A percentile compares a stretch with the other conserved stretches of the same genome.
Evolutionary conservation across 1,140 invertebrate genomes (phyloP).

Genomic region (Drosophila ironensis): DNA sequence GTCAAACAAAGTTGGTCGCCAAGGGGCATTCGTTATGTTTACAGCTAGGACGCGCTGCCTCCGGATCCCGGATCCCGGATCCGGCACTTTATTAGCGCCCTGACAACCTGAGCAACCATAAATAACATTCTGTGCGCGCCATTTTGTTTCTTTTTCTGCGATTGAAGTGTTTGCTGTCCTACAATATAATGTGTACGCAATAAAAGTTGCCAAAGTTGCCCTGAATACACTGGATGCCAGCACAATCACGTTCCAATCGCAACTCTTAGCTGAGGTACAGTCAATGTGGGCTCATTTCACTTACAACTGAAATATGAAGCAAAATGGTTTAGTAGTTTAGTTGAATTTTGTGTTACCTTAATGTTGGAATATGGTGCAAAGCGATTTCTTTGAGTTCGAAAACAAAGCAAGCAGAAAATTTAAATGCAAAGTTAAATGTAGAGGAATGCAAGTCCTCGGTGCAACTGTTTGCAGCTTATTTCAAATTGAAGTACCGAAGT

Average conservation of each 20-base stretch:
- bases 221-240: constrained; percentile 8
- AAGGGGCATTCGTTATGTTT: constrained; percentile 32
- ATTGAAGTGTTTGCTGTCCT: background rate
- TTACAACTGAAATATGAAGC: too few relatives aligned
- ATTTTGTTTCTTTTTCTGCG: constrained; percentile 29
- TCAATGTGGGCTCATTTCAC: too few relatives aligned
- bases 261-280: background rate
- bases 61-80: background rate
- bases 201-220: constrained; percentile 1
- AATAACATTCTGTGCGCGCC: constrained; percentile 64
- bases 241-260: constrained; percentile 10
- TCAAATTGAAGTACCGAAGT: too few relatives aligned
- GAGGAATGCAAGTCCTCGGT: too few relatives aligned
- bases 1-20: constrained; percentile 71
- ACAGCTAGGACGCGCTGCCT: constrained; percentile 26
- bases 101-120: constrained; percentile 68
- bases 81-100: constrained; percentile 72
- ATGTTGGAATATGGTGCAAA: too few relatives aligned
- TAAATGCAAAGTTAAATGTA: background rate
- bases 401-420: too few relatives aligned
- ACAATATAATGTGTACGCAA: constrained; percentile 8
- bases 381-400: too few relatives aligned
- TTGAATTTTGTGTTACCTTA: too few relatives aligned
- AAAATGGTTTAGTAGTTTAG: too few relatives aligned
- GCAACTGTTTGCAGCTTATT: too few relatives aligned